phyloP scores from a whole-genome alignment of 2,113 vertebrate species.

The Notiomystis cincta region DNA sequence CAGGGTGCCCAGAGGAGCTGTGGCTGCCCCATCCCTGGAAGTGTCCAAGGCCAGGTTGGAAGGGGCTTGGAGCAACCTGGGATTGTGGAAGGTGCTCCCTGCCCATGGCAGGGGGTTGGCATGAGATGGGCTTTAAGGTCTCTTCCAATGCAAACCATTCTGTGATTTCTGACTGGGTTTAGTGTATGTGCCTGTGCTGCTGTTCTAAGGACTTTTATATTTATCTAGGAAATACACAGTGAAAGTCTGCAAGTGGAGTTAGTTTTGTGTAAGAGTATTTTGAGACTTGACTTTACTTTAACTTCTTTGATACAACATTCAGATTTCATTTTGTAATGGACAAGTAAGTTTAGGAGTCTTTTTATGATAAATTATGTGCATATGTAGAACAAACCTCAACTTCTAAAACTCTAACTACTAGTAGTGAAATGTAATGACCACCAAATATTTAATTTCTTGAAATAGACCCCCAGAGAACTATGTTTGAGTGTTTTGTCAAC shows the following conservation, averaged over 20 bases:
- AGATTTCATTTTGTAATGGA: background rate
- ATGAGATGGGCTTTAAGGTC: background rate
- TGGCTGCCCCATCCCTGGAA: background rate
- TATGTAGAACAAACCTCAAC: constrained; percentile 26
- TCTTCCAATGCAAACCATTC: background rate
- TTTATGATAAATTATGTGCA: constrained; percentile 44
- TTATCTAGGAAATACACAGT: background rate
- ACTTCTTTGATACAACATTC: background rate
- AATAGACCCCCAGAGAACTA: background rate
- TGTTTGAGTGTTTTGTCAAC: background rate
- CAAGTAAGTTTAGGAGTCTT: constrained; percentile 14
- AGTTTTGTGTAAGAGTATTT: background rate
- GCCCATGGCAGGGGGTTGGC: background rate
- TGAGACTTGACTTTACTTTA: background rate
- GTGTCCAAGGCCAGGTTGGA: background rate
- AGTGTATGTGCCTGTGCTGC: background rate
- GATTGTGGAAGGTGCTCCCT: fast-evolving
- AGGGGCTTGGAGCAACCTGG: background rate
- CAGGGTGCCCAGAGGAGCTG: background rate
- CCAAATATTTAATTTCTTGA: constrained; percentile 22
- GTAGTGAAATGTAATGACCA: constrained; percentile 14
- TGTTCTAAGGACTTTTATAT: background rate
- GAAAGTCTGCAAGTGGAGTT: background rate
- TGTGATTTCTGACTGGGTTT: background rate
- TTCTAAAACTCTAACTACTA: constrained; percentile 48